phyloP scores from a whole-genome alignment of 2,113 vertebrate species.

The Vulpes vulpes region DNA sequence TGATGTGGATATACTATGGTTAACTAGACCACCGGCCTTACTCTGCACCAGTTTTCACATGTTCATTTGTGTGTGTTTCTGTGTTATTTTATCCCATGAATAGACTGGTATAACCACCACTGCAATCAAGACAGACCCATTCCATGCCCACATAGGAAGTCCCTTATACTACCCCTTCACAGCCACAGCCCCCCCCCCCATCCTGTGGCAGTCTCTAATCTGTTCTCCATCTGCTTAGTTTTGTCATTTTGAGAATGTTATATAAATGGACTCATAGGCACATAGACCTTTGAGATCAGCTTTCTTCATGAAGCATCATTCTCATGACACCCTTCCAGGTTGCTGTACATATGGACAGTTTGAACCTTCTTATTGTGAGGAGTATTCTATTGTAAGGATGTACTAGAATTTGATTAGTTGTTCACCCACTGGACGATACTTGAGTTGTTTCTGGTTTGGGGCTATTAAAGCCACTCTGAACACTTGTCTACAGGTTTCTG shows the following conservation, averaged over 20 bases:
- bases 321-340: too few species aligned
- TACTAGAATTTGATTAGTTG: neutral
- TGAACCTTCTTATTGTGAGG: neutral
- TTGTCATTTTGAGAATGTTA: neutral
- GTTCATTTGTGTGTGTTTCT: neutral
- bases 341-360: neutral
- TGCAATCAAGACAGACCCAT: neutral
- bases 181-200: neutral
- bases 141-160: neutral
- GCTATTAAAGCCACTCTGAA: neutral
- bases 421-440: neutral
- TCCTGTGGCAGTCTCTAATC: too few species aligned
- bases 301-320: neutral
- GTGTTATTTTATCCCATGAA: neutral
- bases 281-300: neutral
- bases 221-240: neutral
- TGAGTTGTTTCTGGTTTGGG: neutral
- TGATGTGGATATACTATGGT: neutral
- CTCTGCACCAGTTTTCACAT: neutral
- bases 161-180: neutral
- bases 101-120: neutral
- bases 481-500: neutral
- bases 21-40: neutral
- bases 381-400: neutral
- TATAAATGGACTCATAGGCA: rapidly evolving